phyloP scores from a whole-genome alignment of 2,113 vertebrate species.

The Paraplagusia blochii region DNA sequence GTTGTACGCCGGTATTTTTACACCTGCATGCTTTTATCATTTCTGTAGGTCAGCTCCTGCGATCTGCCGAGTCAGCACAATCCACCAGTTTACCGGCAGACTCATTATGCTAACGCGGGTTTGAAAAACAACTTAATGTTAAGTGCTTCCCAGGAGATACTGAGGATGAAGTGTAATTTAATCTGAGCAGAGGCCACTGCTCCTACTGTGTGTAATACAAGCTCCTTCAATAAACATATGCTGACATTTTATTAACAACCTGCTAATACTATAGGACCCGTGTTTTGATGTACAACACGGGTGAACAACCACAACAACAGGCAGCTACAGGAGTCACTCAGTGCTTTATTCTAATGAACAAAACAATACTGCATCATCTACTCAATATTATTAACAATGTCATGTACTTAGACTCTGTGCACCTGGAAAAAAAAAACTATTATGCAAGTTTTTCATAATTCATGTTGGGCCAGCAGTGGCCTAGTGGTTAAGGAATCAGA shows the following conservation, averaged over 20 bases:
- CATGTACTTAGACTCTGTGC: too few relatives aligned
- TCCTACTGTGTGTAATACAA: background rate
- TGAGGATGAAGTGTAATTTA: slow-evolving; percentile 13
- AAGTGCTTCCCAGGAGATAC: slow-evolving; percentile 9
- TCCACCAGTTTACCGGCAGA: slow-evolving; percentile 30
- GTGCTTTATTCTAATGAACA: too few relatives aligned
- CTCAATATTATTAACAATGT: too few relatives aligned
- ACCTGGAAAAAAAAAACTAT: too few relatives aligned
- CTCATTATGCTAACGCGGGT: slow-evolving; percentile 13
- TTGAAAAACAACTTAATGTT: slow-evolving; percentile 14
- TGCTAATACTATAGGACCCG: too few relatives aligned
- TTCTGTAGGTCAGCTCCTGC: slow-evolving; percentile 30
- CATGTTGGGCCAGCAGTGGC: too few relatives aligned
- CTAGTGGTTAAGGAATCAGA: too few relatives aligned
- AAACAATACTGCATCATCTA: too few relatives aligned
- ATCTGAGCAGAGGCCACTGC: slow-evolving; percentile 1
- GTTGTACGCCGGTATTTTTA: slow-evolving; percentile 31
- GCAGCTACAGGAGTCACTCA: too few relatives aligned
- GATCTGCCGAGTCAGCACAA: slow-evolving; percentile 45
- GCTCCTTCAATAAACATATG: background rate
- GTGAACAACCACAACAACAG: too few relatives aligned
- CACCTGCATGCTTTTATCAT: slow-evolving; percentile 36
- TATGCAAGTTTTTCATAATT: too few relatives aligned
- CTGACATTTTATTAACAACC: background rate
- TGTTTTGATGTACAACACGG: too few relatives aligned